A percentile compares a stretch with the other conserved stretches of the same genome.
phyloP scores from a whole-genome alignment of 2,888 invertebrate genomes.

The Bimastos eiseni region DNA sequence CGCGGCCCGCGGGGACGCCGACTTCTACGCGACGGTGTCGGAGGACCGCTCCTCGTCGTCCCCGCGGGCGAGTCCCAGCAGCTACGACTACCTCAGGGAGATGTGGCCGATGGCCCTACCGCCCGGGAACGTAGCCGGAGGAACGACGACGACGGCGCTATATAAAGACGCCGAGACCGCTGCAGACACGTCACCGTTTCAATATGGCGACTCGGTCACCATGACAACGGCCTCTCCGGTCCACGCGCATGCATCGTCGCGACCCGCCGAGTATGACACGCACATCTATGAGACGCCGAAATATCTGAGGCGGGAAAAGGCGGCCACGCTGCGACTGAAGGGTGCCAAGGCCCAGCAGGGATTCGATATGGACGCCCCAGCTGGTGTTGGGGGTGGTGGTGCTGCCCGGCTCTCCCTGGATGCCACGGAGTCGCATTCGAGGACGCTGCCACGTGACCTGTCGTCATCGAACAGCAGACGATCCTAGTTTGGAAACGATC shows the following conservation, averaged over 20 bases:
- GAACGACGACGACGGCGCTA: slow-evolving; percentile 26
- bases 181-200: slow-evolving; percentile 33
- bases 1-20: not conserved
- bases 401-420: too few species aligned
- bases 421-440: too few species aligned
- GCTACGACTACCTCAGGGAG: slow-evolving; percentile 36
- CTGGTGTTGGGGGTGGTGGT: not conserved
- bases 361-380: too few species aligned
- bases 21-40: not conserved
- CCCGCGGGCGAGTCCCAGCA: slow-evolving; percentile 16
- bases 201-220: slow-evolving; percentile 39
- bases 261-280: slow-evolving; percentile 33
- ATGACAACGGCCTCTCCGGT: slow-evolving; percentile 8
- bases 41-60: not conserved
- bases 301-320: slow-evolving; percentile 37
- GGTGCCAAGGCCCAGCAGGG: slow-evolving; percentile 8
- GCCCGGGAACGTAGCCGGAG: slow-evolving; percentile 27
- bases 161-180: slow-evolving; percentile 19
- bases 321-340: slow-evolving; percentile 37
- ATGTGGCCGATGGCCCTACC: slow-evolving; percentile 39
- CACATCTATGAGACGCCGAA: slow-evolving; percentile 40
- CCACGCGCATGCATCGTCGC: slow-evolving; percentile 10
- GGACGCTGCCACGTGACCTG: slow-evolving; percentile 15
- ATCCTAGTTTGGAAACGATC: not conserved
- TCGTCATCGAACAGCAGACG: not conserved